These are phyloP conservation scores for Rhyacophila brunnea DNA, from an alignment of 1,140 invertebrate species.

Conservation along the genomic window DNA sequence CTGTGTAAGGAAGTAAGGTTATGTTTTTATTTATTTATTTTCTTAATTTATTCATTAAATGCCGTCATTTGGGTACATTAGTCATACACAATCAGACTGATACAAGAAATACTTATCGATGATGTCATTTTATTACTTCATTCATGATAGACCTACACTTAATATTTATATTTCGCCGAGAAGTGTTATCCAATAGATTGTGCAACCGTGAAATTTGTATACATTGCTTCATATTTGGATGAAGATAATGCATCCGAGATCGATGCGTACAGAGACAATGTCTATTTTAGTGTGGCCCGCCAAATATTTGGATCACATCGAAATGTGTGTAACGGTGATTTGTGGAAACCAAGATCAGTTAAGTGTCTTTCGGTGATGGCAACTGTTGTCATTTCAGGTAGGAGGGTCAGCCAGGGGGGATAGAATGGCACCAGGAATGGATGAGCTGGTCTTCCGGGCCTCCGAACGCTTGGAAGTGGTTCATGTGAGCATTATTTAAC, in stretches of 20 bases:
- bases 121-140: too few species aligned
- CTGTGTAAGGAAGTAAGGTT: constrained; percentile 20
- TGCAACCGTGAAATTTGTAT: constrained; percentile 6
- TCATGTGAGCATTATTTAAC: constrained; percentile 12
- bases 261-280: neutral
- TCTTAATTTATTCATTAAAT: neutral
- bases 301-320: constrained; percentile 21
- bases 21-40: constrained; percentile 28
- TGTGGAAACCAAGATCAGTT: neutral
- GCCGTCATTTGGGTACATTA: neutral
- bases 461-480: constrained; percentile 22
- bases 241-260: neutral
- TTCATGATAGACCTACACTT: neutral
- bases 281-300: constrained; percentile 19
- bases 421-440: constrained; percentile 28
- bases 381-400: constrained; percentile 4
- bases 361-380: neutral
- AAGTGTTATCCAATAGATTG: constrained; percentile 17
- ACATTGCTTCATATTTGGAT: constrained; percentile 20
- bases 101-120: neutral
- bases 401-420: neutral
- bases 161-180: neutral
- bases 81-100: neutral
- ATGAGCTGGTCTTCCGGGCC: constrained; percentile 28
- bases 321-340: neutral